Base-by-base conservation (phyloP, 1,140 invertebrate genomes). In the Bombus sibiricus region DNA sequence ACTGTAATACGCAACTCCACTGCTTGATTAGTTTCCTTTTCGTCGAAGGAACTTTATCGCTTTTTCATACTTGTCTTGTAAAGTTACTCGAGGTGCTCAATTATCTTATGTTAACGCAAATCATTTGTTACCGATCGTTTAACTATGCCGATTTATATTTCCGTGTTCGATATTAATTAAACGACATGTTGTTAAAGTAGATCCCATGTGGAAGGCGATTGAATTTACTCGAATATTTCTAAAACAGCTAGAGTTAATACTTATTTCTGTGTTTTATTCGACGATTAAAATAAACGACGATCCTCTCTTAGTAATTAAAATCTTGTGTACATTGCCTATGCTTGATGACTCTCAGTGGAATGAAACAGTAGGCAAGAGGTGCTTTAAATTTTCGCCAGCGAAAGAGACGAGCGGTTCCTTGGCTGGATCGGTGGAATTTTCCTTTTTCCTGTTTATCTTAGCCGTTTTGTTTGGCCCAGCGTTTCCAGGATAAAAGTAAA, bases 21-120 rank as follows among this genome's bases (percentile, higher is more conserved):
- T 37, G 86, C 88, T 89, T 81, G 87, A 89, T 89, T 89, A 89
- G 88, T 89, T 89, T 86, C 87, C 87, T 89, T 83, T 86, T 64
- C 64, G 39, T 6, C 71, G 78, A 86, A 83, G 53, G 37, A 79
- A 78, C 18, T 74, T 74, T 74, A n/a, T 43, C 28, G 6, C 25
- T 15, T 28, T 32, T 28, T 28, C 64, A 18, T 66, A 32, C 22
- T 18, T 25, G 18, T 32, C n/a, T 32, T 15, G 3, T 18, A 34
- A 68, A 22, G 32, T 3, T 10, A 25, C 18, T 32, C 3, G 34
- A 34, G 34, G 3, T 22, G 22, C 2, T 72, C 13, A 41, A 41
- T 72, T 12, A 34, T 15, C 12, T 8, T 8, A 15, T 3, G 69
- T 5, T 13, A n/a, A 39, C n/a, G 25, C 5, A 15, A 41, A 12